These are phyloP conservation scores for Aphyosemion australe DNA, from an alignment of 2,113 vertebrate genomes.

Conservation along the genomic window DNA sequence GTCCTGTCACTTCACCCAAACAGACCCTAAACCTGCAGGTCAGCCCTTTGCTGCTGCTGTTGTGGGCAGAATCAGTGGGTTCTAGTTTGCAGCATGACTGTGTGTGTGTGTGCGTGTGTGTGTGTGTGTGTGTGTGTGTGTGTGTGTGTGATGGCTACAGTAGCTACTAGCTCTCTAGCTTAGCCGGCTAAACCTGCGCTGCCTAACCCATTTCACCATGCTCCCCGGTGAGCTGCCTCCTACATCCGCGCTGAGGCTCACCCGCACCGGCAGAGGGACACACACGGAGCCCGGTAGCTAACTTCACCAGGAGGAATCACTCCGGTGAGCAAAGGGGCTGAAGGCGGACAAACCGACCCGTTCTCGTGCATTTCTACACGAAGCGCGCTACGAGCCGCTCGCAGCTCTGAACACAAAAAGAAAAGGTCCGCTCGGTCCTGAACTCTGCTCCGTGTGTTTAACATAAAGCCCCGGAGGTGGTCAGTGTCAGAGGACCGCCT, in stretches of 20 bases:
- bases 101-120: constrained; percentile 1
- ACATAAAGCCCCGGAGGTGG: constrained; percentile 37
- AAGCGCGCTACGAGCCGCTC: constrained; percentile 41
- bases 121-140: constrained; percentile 25
- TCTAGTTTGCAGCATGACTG: constrained; percentile 19
- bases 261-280: constrained; percentile 7
- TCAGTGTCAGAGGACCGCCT: constrained; percentile 64
- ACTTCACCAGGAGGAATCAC: constrained; percentile 55
- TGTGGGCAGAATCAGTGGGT: constrained; percentile 32
- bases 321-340: constrained; percentile 26
- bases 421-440: constrained; percentile 45
- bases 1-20: no score
- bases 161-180: constrained; percentile 75
- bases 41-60: no score
- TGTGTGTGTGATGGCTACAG: constrained; percentile 65
- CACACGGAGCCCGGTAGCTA: constrained; percentile 22
- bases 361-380: constrained; percentile 37
- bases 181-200: constrained; percentile 71
- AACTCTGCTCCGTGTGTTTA: constrained; percentile 58
- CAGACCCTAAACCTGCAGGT: no score
- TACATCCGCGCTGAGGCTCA: background rate
- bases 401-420: constrained; percentile 24
- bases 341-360: constrained; percentile 68
- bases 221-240: constrained; percentile 35
- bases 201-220: constrained; percentile 44